These are phyloP conservation scores for Zaprionus africanus DNA, from an alignment of 1,140 invertebrate genomes.

Conservation along the genomic window DNA sequence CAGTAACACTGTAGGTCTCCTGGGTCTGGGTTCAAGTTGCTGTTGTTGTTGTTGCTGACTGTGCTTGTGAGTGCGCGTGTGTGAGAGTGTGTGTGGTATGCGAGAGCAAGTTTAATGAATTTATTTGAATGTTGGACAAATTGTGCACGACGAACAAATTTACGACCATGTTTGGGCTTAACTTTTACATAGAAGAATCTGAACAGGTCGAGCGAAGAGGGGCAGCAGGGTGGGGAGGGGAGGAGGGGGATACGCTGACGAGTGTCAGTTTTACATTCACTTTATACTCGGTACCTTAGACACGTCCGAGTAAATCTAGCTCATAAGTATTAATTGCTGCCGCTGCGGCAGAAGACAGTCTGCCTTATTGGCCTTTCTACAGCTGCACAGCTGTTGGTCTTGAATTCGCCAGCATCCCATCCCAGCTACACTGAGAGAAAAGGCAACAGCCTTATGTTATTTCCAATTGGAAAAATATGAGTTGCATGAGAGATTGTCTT, in stretches of 20 bases:
- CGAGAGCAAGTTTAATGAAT: conserved; percentile 76
- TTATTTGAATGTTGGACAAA: conserved; percentile 83
- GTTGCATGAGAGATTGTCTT: not conserved
- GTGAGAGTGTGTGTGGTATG: conserved; percentile 29
- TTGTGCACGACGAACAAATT: conserved; percentile 80
- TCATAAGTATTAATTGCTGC: conserved; percentile 69
- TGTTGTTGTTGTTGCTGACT: conserved; percentile 20
- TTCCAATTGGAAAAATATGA: not conserved
- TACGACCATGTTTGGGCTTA: conserved; percentile 66
- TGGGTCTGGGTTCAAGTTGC: conserved; percentile 33
- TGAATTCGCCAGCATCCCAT: not conserved
- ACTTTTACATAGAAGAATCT: conserved; percentile 33
- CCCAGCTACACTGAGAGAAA: conserved; percentile 1
- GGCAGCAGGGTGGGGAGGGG: not conserved
- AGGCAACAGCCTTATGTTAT: not conserved
- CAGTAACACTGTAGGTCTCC: conserved; percentile 50
- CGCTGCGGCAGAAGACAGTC: conserved; percentile 43
- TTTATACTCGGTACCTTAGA: conserved; percentile 76
- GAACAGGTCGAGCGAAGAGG: not conserved
- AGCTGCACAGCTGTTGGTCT: conserved; percentile 65
- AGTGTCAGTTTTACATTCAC: conserved; percentile 81
- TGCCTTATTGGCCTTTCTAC: conserved; percentile 62
- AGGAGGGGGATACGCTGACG: conserved; percentile 34
- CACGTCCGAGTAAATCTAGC: conserved; percentile 7
- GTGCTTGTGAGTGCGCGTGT: conserved; percentile 18